These are phyloP conservation scores for Platichthys flesus DNA, from an alignment of 2,113 vertebrate genomes.

Conservation along the genomic window DNA sequence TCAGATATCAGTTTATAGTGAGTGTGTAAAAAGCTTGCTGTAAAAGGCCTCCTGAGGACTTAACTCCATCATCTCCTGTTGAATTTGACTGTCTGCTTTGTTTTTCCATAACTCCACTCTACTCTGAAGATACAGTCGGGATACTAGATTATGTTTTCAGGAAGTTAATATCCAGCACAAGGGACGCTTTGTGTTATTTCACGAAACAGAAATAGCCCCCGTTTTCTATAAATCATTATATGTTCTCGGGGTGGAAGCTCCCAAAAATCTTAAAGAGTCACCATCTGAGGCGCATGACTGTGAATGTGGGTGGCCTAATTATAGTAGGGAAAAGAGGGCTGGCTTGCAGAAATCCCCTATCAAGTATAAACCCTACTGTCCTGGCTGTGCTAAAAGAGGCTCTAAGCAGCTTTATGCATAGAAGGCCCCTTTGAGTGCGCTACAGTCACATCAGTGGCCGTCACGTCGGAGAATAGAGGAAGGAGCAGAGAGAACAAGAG, in stretches of 20 bases:
- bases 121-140: not conserved
- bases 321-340: conserved; percentile 58
- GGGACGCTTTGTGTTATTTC: not conserved
- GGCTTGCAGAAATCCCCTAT: conserved; percentile 73
- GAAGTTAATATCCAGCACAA: not conserved
- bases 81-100: not conserved
- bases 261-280: conserved; percentile 41
- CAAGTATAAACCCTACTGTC: conserved; percentile 66
- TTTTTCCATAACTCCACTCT: not conserved
- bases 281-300: conserved; percentile 65
- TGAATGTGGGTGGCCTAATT: conserved; percentile 83
- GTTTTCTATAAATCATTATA: conserved; percentile 40
- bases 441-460: conserved; percentile 17
- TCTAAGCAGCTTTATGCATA: conserved; percentile 64
- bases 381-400: conserved; percentile 67
- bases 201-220: not conserved
- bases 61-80: not conserved
- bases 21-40: not conserved
- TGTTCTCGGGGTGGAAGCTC: conserved; percentile 40
- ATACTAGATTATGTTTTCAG: not conserved
- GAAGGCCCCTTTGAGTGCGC: conserved; percentile 40
- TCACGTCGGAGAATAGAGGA: conserved; percentile 57
- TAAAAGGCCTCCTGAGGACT: not conserved
- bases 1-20: not conserved
- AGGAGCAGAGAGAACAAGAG: conserved; percentile 19